Percentiles rank a stretch among this genome's conserved stretches.
Conservation (phyloP, 2,113 vertebrate species). For the Perca fluviatilis region DNA sequence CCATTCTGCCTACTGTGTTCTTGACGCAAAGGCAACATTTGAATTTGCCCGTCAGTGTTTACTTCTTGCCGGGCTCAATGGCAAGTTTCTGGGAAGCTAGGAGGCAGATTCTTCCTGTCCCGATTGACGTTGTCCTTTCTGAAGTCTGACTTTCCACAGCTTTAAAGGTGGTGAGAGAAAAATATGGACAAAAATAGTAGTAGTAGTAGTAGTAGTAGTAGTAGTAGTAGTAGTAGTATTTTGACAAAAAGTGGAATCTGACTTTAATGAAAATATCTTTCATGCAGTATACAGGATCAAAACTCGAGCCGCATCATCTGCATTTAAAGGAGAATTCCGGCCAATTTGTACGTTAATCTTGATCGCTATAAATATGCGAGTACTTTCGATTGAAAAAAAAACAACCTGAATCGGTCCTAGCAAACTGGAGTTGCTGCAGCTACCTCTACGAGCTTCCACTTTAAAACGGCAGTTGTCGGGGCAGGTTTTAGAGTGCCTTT, state of each 20-base stretch:
- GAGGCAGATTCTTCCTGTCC: not conserved
- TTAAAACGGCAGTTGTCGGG: too few relatives aligned
- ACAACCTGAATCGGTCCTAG: too few relatives aligned
- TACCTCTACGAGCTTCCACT: too few relatives aligned
- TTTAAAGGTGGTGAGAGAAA: not conserved
- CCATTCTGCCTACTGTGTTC: too few relatives aligned
- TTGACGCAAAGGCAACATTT: too few relatives aligned
- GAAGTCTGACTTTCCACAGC: not conserved
- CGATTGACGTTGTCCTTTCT: not conserved
- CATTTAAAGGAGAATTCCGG: not conserved
- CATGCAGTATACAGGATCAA: not conserved
- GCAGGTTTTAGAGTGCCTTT: too few relatives aligned
- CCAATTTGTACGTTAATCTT: too few relatives aligned
- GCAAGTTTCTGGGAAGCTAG: not conserved
- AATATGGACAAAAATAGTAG: not conserved
- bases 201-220: too few relatives aligned
- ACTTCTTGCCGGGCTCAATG: not conserved
- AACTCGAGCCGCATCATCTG: not conserved
- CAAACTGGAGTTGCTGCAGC: too few relatives aligned
- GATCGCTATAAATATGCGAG: too few relatives aligned
- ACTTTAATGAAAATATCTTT: not conserved
- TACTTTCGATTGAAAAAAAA: too few relatives aligned
- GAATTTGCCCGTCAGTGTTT: too few relatives aligned
- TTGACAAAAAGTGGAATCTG: not conserved
- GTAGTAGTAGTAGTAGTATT: not conserved